phyloP scores from a whole-genome alignment of 35 echinoderm and acorn worm genomes.

The Apostichopus californicus region DNA sequence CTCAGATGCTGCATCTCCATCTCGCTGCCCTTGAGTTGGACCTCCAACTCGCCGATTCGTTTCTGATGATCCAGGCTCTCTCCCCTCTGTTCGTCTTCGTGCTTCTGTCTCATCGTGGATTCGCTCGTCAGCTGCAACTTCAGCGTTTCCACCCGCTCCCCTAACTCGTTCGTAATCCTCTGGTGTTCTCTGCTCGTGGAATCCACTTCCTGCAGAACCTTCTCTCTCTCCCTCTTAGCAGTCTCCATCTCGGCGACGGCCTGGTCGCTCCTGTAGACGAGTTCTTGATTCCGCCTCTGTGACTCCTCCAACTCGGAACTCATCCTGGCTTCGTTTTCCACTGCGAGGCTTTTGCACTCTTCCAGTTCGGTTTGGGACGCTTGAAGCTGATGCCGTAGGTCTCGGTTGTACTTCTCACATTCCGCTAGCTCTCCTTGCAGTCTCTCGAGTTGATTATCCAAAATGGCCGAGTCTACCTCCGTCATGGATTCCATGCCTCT shows the following conservation, averaged over 20 bases:
- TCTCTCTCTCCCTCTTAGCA: not conserved
- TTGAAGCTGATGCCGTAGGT: constrained; percentile 69
- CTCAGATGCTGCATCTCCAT: constrained; percentile 15
- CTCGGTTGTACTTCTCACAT: constrained; percentile 75
- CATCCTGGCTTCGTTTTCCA: constrained; percentile 88
- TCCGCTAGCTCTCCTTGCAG: constrained; percentile 76
- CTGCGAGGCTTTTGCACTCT: constrained; percentile 71
- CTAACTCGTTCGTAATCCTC: constrained; percentile 20
- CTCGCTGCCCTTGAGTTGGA: constrained; percentile 4
- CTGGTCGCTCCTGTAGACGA: constrained; percentile 32
- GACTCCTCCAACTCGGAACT: constrained; percentile 47
- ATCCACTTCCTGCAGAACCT: not conserved
- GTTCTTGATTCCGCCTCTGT: constrained; percentile 51
- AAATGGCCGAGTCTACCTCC: constrained; percentile 34
- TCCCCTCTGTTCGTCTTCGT: constrained; percentile 32
- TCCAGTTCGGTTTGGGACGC: constrained; percentile 80
- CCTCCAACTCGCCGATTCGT: constrained; percentile 36
- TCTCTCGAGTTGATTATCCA: constrained; percentile 56
- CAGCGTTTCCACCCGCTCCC: constrained; percentile 32
- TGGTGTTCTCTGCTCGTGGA: constrained; percentile 36
- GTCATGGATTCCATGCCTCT: constrained; percentile 46
- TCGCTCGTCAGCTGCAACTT: constrained; percentile 41
- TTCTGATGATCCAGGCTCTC: constrained; percentile 25
- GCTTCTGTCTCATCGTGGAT: constrained; percentile 30
- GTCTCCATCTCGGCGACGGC: not conserved